Evolutionary conservation across 2,113 vertebrate genomes (phyloP), one percentile per base, ranked within the genome.

Genomic region (Glareola pratincola): DNA sequence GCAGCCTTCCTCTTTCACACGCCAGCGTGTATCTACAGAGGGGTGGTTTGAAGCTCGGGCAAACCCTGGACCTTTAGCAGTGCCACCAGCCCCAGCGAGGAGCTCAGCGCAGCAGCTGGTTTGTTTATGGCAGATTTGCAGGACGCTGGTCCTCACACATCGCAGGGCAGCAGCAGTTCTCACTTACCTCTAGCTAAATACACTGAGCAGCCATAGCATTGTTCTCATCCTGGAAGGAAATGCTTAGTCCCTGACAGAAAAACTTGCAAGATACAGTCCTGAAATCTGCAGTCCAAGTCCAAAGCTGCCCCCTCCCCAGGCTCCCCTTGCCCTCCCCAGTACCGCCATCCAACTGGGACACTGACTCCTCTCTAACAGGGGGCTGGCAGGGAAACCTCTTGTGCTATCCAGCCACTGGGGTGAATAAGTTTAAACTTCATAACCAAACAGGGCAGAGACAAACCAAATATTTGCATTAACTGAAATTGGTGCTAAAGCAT

Each of bases 371-470:
- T 81, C 63, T 75, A 41, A 48, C 4, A 45, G n/a, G 36, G 60
- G 68, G 32, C 74, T 95, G 81, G 69, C 86, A 90, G 51, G 59
- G 37, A 94, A 94, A 79, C 6, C 43, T 67, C 79, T 81, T 26
- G 9, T 54, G 59, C 50, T 91, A 47, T 90, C 77, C 81, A 95
- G 84, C 27, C 88, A 68, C 57, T 23, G 27, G 22, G 45, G 27
- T 41, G 45, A 85, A 62, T 17, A 75, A 88, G 77, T 85, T 96
- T 96, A 79, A 96, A 73, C 53, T 94, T 82, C 94, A 93, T 90
- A 94, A 92, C 81, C 63, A 91, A 96, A 92, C 85, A 96, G 93
- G 94, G 96, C 92, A 94, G 96, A 95, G 90, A 95, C 87, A 96
- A 96, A 37, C 27, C 62, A 96, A 97, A 96, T 95, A 96, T 96